Conservation (phyloP, 2,113 vertebrate genomes). For the Aleadryas rufinucha region DNA sequence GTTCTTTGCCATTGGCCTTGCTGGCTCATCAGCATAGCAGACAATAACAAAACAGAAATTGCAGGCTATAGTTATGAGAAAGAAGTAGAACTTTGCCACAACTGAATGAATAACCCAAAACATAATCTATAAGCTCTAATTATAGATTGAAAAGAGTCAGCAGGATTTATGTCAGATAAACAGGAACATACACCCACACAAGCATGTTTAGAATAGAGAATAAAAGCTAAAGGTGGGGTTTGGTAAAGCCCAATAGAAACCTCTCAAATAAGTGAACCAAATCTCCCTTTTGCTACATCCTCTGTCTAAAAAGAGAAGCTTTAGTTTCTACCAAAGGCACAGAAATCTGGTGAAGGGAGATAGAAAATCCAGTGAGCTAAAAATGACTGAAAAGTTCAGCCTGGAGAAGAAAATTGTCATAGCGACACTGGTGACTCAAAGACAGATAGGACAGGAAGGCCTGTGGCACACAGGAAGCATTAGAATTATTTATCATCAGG, state of each 20-base stretch:
- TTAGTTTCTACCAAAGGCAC: background rate
- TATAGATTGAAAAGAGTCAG: background rate
- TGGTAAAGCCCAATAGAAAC: background rate
- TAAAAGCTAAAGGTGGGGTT: background rate
- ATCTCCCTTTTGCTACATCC: background rate
- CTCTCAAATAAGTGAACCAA: background rate
- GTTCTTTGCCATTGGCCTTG: background rate
- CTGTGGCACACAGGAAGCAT: background rate
- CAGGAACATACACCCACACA: background rate
- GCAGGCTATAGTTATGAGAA: background rate
- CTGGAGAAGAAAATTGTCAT: background rate
- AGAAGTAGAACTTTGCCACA: background rate
- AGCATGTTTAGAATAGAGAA: background rate
- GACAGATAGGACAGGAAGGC: background rate
- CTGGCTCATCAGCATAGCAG: background rate
- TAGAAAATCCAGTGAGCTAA: background rate
- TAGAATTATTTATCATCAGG: background rate
- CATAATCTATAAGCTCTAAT: background rate
- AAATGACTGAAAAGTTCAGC: background rate
- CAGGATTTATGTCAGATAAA: background rate
- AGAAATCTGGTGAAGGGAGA: background rate
- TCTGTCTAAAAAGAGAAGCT: background rate
- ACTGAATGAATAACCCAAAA: background rate
- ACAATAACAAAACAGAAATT: background rate
- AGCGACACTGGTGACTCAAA: background rate